Conservation (phyloP, 2,888 invertebrate genomes). For the Punctoribates punctum region DNA sequence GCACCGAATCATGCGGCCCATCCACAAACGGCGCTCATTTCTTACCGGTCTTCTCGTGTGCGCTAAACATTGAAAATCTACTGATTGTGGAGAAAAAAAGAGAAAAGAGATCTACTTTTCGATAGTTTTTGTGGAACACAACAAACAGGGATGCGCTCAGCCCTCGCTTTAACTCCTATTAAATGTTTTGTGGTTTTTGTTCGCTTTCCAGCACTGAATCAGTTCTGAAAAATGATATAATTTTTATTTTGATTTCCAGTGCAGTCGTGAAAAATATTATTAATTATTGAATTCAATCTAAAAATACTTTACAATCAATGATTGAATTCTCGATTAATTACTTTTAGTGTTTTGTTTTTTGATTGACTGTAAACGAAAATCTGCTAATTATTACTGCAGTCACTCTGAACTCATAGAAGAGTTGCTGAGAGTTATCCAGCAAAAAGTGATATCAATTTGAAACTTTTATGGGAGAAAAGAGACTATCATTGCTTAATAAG, state of each 20-base stretch:
- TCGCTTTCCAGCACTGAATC: constrained; percentile 13
- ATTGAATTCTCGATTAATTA: background rate
- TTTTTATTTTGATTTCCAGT: too few species aligned
- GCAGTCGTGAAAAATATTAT: too few species aligned
- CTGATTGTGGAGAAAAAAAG: constrained; percentile 3
- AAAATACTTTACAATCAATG: background rate
- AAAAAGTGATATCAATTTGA: constrained; percentile 22
- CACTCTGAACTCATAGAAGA: background rate
- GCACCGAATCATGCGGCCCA: constrained; percentile 23
- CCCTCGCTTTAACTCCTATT: constrained; percentile 13
- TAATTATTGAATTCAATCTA: background rate
- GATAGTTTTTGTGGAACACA: constrained; percentile 12
- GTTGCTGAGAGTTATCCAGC: constrained; percentile 11
- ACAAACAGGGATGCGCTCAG: background rate
- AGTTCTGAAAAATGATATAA: too few species aligned
- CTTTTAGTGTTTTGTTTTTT: constrained; percentile 10
- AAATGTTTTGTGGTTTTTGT: constrained; percentile 12
- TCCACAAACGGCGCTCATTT: constrained; percentile 29
- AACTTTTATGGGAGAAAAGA: constrained; percentile 36
- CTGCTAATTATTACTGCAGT: constrained; percentile 28
- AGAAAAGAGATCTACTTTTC: constrained; percentile 26
- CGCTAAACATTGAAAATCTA: constrained; percentile 13
- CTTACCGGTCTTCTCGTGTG: constrained; percentile 30
- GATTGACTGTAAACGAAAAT: constrained; percentile 23
- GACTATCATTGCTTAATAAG: constrained; percentile 29